These are phyloP conservation scores for Cyprinella venusta DNA, from an alignment of 2,797 vertebrate species.

Conservation along the genomic window DNA sequence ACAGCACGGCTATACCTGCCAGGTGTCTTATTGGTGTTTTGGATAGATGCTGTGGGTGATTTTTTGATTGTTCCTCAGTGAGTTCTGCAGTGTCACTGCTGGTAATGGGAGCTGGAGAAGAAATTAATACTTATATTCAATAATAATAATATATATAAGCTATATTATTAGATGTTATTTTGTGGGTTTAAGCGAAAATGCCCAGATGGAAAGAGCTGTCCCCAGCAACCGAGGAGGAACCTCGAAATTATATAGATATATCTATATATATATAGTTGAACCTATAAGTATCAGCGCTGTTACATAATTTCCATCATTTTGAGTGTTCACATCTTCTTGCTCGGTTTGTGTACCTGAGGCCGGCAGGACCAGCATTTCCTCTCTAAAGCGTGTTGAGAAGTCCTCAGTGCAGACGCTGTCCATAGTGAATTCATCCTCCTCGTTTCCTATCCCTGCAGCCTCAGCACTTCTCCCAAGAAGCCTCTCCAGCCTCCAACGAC, in stretches of 20 bases:
- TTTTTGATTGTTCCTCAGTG: conserved; percentile 26
- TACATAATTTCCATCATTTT: background rate
- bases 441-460: conserved; percentile 49
- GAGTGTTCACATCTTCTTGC: background rate
- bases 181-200: background rate
- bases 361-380: conserved; percentile 73
- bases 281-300: background rate
- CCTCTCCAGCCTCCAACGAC: conserved; percentile 71
- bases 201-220: background rate
- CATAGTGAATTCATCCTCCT: conserved; percentile 56
- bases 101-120: conserved; percentile 12
- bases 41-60: conserved; percentile 15
- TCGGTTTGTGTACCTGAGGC: conserved; percentile 30
- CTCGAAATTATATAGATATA: background rate
- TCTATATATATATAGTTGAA: background rate
- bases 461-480: conserved; percentile 63
- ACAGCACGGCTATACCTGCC: conserved; percentile 67
- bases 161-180: background rate
- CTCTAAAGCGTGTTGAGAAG: conserved; percentile 73
- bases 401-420: conserved; percentile 84
- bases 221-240: no score
- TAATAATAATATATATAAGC: background rate
- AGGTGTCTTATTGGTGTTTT: conserved; percentile 58
- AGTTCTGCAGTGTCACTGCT: conserved; percentile 45
- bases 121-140: background rate